Conservation (phyloP, 1,140 invertebrate genomes). For the Wasmannia auropunctata region DNA sequence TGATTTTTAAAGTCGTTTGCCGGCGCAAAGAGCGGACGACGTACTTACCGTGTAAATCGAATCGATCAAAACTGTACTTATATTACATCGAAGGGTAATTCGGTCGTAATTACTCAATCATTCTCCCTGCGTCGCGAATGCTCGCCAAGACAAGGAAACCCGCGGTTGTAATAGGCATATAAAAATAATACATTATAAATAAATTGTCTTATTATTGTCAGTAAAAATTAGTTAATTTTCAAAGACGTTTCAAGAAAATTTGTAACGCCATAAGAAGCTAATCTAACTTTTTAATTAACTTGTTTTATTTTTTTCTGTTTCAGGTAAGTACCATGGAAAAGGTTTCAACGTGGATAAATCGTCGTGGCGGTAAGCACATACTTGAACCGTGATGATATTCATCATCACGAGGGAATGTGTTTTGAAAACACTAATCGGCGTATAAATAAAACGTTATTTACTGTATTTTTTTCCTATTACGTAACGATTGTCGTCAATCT, state of each 20-base stretch:
- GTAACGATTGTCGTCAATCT: not conserved
- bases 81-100: not conserved
- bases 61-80: constrained; percentile 16
- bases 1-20: constrained; percentile 36
- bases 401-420: not conserved
- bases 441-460: not conserved
- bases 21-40: not conserved
- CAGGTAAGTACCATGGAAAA: constrained; percentile 42
- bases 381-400: not conserved
- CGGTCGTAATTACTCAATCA: not conserved
- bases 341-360: not conserved
- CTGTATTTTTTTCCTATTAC: not conserved
- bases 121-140: not conserved
- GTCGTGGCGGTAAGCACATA: not conserved
- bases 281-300: not conserved
- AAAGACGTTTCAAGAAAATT: not conserved
- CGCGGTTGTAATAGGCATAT: not conserved
- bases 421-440: not conserved
- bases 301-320: constrained; percentile 39
- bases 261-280: not conserved
- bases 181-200: not conserved
- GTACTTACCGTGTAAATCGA: constrained; percentile 13
- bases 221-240: not conserved
- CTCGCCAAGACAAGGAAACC: not conserved
- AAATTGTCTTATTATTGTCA: not conserved